A percentile compares a stretch with the other conserved stretches of the same genome.
These are phyloP conservation scores for Eristalis arbustorum DNA, from an alignment of 2,888 invertebrate species.

Conservation along the genomic window DNA sequence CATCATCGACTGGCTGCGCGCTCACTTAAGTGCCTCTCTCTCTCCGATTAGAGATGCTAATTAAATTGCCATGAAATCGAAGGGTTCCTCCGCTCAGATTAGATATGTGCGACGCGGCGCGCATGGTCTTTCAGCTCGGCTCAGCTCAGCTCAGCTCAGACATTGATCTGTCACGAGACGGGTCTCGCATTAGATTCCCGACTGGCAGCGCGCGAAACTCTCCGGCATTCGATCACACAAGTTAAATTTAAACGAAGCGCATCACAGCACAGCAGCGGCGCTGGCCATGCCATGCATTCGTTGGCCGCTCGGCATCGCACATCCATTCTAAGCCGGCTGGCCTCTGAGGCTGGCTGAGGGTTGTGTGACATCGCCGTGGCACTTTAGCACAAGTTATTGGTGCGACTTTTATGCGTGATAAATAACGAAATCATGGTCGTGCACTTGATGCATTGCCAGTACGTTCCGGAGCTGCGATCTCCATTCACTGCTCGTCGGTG, in stretches of 20 bases:
- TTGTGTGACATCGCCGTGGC: conserved; percentile 59
- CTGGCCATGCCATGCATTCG: background rate
- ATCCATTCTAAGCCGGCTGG: conserved; percentile 17
- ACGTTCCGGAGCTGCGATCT: background rate
- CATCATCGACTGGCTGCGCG: conserved; percentile 13
- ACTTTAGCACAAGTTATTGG: conserved; percentile 67
- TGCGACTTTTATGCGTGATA: conserved; percentile 70
- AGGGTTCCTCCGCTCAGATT: conserved; percentile 59
- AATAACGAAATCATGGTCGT: conserved; percentile 68
- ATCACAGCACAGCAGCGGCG: conserved; percentile 9
- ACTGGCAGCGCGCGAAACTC: background rate
- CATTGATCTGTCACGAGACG: conserved; percentile 22
- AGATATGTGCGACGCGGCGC: background rate
- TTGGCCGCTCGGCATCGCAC: conserved; percentile 8
- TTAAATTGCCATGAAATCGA: conserved; percentile 42
- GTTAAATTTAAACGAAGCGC: conserved; percentile 63
- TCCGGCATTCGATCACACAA: conserved; percentile 37
- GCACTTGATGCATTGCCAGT: conserved; percentile 63
- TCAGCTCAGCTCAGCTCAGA: background rate
- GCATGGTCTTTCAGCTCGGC: background rate
- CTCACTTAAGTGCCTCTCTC: conserved; percentile 17
- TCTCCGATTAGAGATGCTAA: conserved; percentile 56
- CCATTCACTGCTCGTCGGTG: background rate
- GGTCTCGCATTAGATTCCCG: conserved; percentile 16
- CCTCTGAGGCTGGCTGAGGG: conserved; percentile 3